Evolutionary conservation across 2,888 invertebrate species (phyloP), one percentile per base, ranked within the genome.

Genomic region (Oligia latruncula): DNA sequence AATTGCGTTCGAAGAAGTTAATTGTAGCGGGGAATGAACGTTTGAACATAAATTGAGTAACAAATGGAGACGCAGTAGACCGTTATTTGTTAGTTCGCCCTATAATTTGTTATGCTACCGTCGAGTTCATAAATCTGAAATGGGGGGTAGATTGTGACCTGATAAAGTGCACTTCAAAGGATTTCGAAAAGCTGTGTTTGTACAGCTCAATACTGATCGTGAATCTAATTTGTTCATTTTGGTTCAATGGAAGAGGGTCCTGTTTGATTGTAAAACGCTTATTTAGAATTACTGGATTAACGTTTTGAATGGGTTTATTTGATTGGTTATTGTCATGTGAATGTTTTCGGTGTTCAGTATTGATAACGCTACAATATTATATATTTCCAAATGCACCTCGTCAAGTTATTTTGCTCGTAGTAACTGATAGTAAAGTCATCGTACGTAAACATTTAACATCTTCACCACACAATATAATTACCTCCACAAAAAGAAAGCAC

Each of bases 1-100:
- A 94, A 95, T 94, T 94, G 93, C 93, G 91, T 92, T 91, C 91
- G 92, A 93, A 93, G 91, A 93, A 94, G 93, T 94, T 95, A 95
- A 95, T 95, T 95, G 92, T 93, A 90, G 91, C 90, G 90, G 88
- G 91, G 90, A 92, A 93, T 91, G 90, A 92, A 92, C 90, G 85
- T 90, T 91, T 90, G 87, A 90, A 92, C 91, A 91, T 93, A 93
- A 93, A 93, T 93, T 92, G 90, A 90, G 89, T 89, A 90, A 93
- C 92, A 92, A 93, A 93, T 93, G 91, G 92, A 91, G 92, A 91
- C 89, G 90, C 89, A 87, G 83, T 85, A 86, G 87, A 80, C 86
- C 86, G 81, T 90, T 90, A 90, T 92, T 91, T 90, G 90, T 88
- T 90, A 91, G 89, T 92, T 89, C 82, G 84, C 87, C 84, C 81